Percentiles rank a stretch among this genome's conserved stretches.
These are phyloP conservation scores for Julus scandinavius DNA, from an alignment of 2,888 invertebrate species.

Conservation along the genomic window DNA sequence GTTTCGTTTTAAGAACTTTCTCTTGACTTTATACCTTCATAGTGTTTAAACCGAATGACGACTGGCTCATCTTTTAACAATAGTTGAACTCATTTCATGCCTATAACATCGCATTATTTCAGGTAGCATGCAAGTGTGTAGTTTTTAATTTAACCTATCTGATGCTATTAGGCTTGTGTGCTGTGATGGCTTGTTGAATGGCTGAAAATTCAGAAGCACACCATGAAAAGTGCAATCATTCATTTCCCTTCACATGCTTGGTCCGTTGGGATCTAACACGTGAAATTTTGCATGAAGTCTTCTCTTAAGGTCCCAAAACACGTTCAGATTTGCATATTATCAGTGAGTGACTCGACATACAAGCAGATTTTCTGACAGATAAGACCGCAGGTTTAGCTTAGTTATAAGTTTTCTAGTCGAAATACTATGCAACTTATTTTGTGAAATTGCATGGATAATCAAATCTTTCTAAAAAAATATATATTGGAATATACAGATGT, in stretches of 20 bases:
- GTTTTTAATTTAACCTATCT: background rate
- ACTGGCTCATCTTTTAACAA: slow-evolving; percentile 17
- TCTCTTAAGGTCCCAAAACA: background rate
- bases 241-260: background rate
- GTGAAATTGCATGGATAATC: too few relatives aligned
- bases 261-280: background rate
- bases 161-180: background rate
- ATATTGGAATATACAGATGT: too few relatives aligned
- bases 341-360: background rate
- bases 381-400: too few relatives aligned
- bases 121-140: background rate
- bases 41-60: slow-evolving; percentile 13
- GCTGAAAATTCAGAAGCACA: background rate
- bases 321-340: slow-evolving; percentile 19
- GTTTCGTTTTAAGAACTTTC: slow-evolving; percentile 31
- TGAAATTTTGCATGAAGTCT: background rate
- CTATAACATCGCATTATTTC: slow-evolving; percentile 17
- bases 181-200: background rate
- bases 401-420: too few relatives aligned
- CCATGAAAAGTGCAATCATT: slow-evolving; percentile 5
- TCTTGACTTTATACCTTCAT: background rate
- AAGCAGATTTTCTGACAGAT: too few relatives aligned
- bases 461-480: too few relatives aligned
- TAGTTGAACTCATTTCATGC: slow-evolving; percentile 39
- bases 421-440: too few relatives aligned